Base-by-base conservation (phyloP, 2,888 invertebrate genomes). In the Andricus quercusramuli region DNA sequence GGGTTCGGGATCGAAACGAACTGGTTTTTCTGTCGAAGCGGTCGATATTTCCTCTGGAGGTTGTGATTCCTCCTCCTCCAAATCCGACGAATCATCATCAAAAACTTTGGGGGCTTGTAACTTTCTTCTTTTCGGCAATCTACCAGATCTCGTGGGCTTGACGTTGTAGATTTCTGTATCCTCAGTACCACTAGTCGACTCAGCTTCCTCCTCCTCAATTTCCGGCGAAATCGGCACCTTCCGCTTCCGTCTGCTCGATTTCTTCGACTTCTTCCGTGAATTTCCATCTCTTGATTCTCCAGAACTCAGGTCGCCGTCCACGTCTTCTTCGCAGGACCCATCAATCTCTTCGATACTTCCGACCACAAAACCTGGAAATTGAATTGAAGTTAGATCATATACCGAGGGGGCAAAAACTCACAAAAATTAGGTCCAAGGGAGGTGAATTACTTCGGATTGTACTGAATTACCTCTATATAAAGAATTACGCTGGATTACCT, bases 61-160 rank as follows among this genome's bases (percentile, higher is more conserved):
- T 67, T 22, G 29, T 44, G 78, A 65, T 77, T 82, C 59, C 67
- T 81, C 77, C 8, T 22, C 62, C 11, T n/a, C 51, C 4, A 15
- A 20, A 20, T 51, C 76, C 4, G 70, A 66, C 29, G 74, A 78
- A 79, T 83, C 84, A 29, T 89, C 89, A 29, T 80, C 86, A 76
- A 89, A 87, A 66, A 88, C 79, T 41, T 88, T 86, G 1, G 90
- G 89, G 3, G 89, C 89, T 78, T 89, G 88, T 17, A 88, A 84
- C 81, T 90, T 89, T 44, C 89, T 90, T 62, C 88, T 83, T 88
- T 93, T 93, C 3, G 93, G 93, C 64, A 91, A 83, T 83, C 93
- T 89, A 9, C 93, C 93, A 3, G 93, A 94, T 83, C 93, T 90
- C 6, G 93, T 94, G 29, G 93, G 93, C 86, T 93, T 91, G 20